phyloP scores from a whole-genome alignment of 2,888 invertebrate genomes.

The Campaea margaritaria region DNA sequence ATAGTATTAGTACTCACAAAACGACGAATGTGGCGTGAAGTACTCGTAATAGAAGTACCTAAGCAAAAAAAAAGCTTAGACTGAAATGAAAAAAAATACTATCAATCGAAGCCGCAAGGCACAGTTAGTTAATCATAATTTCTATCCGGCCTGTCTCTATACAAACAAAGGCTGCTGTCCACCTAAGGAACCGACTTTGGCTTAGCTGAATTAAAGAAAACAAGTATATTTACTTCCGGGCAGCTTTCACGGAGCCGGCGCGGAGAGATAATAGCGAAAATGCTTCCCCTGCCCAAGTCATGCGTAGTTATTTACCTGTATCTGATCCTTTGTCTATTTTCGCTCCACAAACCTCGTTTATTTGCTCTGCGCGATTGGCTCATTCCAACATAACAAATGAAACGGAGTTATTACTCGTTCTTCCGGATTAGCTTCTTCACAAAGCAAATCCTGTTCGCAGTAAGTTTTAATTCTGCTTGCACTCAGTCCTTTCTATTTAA shows the following conservation, averaged over 20 bases:
- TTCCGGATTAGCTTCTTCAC: conserved; percentile 68
- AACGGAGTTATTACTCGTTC: conserved; percentile 75
- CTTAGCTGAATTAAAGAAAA: conserved; percentile 41
- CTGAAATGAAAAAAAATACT: no score
- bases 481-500: conserved; percentile 16
- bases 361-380: conserved; percentile 78
- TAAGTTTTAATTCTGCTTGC: conserved; percentile 46
- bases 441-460: conserved; percentile 48
- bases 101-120: background rate
- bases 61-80: no score
- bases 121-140: background rate
- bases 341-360: conserved; percentile 77
- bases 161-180: conserved; percentile 19
- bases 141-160: conserved; percentile 7
- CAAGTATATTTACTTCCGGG: conserved; percentile 47
- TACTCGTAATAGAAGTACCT: no score
- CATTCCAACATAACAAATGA: conserved; percentile 77
- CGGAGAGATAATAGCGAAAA: conserved; percentile 64
- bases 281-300: conserved; percentile 68
- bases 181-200: conserved; percentile 7
- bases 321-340: conserved; percentile 81
- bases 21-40: no score
- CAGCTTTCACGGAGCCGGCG: conserved; percentile 58
- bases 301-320: conserved; percentile 80
- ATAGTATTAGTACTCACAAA: no score